phyloP scores from a whole-genome alignment of 2,888 invertebrate species.

The Sylvicola fuscatus region DNA sequence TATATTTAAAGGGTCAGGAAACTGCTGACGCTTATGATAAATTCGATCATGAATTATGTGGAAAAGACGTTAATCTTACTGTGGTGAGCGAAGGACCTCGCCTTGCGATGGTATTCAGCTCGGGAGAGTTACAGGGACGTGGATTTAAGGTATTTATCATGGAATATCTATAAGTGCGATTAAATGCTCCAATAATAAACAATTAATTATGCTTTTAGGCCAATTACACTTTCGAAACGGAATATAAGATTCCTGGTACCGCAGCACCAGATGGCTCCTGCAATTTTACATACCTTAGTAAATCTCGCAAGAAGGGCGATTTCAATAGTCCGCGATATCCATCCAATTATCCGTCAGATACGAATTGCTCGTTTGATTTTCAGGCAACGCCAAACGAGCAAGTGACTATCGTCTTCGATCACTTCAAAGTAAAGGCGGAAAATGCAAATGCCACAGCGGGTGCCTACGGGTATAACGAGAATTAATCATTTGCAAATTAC shows the following conservation, averaged over 20 bases:
- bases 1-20: conserved; percentile 83
- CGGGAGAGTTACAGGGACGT: conserved; percentile 72
- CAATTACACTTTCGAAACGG: conserved; percentile 35
- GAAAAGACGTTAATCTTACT: conserved; percentile 54
- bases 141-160: conserved; percentile 51
- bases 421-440: conserved; percentile 74
- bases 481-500: not conserved
- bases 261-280: conserved; percentile 83
- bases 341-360: conserved; percentile 88
- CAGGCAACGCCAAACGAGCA: conserved; percentile 71
- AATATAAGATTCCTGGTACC: conserved; percentile 87
- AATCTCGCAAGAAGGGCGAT: conserved; percentile 70
- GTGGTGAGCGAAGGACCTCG: conserved; percentile 82
- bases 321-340: conserved; percentile 94
- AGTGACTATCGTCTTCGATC: conserved; percentile 77
- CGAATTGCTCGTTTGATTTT: conserved; percentile 86
- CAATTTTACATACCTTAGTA: conserved; percentile 76
- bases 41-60: conserved; percentile 84
- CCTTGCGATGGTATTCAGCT: conserved; percentile 87
- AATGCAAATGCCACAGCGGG: conserved; percentile 55
- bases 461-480: conserved; percentile 44
- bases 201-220: conserved; percentile 14
- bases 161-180: not conserved
- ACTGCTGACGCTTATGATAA: conserved; percentile 83
- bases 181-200: not conserved